A percentile compares a stretch with the other conserved stretches of the same genome.
Conservation (phyloP, 2,888 invertebrate genomes). For the Sinotaia quadrata region DNA sequence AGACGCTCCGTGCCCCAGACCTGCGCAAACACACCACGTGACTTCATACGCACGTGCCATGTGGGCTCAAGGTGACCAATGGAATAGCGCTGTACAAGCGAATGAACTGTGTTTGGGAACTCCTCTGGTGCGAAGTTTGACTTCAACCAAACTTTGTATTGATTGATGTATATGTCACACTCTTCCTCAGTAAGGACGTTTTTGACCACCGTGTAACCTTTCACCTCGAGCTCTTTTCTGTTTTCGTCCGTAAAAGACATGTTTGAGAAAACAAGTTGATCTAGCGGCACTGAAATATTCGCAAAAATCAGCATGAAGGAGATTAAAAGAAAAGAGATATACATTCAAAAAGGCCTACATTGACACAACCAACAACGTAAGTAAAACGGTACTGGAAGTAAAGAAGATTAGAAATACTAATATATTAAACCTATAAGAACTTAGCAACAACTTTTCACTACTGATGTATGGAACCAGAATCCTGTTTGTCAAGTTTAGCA, state of each 20-base stretch:
- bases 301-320: too few relatives aligned
- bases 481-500: too few relatives aligned
- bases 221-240: conserved; percentile 17
- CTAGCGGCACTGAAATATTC: too few relatives aligned
- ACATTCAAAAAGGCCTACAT: too few relatives aligned
- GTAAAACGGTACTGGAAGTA: too few relatives aligned
- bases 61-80: conserved; percentile 55
- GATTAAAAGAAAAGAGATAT: too few relatives aligned
- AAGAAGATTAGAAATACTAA: too few relatives aligned
- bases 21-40: conserved; percentile 57
- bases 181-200: conserved; percentile 11
- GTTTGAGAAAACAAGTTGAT: too few relatives aligned
- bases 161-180: conserved; percentile 4
- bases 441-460: too few relatives aligned
- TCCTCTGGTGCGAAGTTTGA: conserved; percentile 22
- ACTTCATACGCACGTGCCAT: conserved; percentile 56
- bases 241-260: conserved; percentile 23
- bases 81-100: conserved; percentile 58
- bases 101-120: conserved; percentile 33
- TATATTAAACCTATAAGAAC: too few relatives aligned
- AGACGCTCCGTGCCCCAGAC: conserved; percentile 64
- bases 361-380: too few relatives aligned
- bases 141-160: conserved; percentile 11
- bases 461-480: too few relatives aligned
- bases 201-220: conserved; percentile 19